Evolutionary conservation across 2,797 vertebrate genomes (phyloP).

Genomic region (Schizothorax lantsangensis): DNA sequence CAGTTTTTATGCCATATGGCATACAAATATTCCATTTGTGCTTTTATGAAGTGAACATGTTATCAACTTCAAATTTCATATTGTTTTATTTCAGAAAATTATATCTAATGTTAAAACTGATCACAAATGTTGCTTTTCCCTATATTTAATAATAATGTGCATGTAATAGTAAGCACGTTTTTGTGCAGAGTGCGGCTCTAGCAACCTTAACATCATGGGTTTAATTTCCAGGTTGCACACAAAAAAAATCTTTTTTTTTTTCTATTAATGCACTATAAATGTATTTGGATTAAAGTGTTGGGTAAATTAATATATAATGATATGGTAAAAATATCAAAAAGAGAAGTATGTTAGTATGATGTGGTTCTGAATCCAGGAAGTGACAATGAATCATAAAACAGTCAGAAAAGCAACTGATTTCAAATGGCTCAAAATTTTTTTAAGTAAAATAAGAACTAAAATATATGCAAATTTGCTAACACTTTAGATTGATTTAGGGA

Average conservation of each 20-base stretch:
- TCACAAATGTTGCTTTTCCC: neutral
- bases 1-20: neutral
- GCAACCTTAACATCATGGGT: no score
- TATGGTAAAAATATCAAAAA: no score
- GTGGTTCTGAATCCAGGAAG: no score
- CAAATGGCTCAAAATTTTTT: neutral
- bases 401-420: neutral
- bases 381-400: neutral
- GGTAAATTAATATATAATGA: no score
- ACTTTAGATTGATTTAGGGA: no score
- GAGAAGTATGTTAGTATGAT: no score
- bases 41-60: neutral
- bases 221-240: no score
- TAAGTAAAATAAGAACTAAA: neutral
- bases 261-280: no score
- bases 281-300: no score
- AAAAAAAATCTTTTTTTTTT: no score
- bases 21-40: neutral
- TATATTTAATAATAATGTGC: neutral
- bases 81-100: neutral
- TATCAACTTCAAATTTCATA: no score
- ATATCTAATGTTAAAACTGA: conserved; percentile 1
- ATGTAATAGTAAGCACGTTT: neutral
- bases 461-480: neutral
- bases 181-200: neutral